Percentiles rank a stretch among this genome's conserved stretches.
Evolutionary conservation across 2,797 vertebrate genomes (phyloP).

Genomic region (Octomys mimax): DNA sequence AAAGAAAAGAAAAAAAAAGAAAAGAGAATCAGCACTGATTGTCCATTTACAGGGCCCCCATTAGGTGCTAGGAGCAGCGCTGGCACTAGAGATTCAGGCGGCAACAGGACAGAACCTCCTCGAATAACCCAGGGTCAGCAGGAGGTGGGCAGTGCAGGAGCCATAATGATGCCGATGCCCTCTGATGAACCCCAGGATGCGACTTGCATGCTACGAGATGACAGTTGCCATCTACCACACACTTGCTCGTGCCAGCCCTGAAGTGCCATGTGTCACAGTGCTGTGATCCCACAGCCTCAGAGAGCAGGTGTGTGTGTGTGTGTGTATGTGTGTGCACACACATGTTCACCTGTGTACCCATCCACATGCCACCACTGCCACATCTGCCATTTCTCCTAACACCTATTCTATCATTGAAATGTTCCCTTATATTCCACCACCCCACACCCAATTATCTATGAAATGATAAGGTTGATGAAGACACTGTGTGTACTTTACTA

Average conservation of each 20-base stretch:
- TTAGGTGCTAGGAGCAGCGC: not conserved
- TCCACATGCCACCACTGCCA: accelerated
- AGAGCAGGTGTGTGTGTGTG: not conserved
- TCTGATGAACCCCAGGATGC: accelerated
- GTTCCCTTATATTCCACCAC: not conserved
- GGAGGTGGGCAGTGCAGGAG: not conserved
- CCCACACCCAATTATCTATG: not conserved
- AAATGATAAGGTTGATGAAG: not conserved
- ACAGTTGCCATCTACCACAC: not conserved
- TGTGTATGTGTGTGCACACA: not conserved
- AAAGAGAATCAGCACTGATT: not conserved
- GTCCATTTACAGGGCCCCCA: not conserved
- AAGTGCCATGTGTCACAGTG: not conserved
- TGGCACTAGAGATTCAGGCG: not conserved
- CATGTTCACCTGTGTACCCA: accelerated
- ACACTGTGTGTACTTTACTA: not conserved
- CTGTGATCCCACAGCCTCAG: not conserved
- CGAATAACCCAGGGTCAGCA: not conserved
- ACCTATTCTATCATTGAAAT: not conserved
- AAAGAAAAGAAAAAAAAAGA: not conserved
- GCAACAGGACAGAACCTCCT: not conserved
- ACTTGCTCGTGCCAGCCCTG: not conserved
- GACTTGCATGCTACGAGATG: not conserved
- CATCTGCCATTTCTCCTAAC: not conserved
- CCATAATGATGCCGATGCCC: accelerated